Conservation (phyloP, 1,140 invertebrate species). For the Argopecten irradians region DNA sequence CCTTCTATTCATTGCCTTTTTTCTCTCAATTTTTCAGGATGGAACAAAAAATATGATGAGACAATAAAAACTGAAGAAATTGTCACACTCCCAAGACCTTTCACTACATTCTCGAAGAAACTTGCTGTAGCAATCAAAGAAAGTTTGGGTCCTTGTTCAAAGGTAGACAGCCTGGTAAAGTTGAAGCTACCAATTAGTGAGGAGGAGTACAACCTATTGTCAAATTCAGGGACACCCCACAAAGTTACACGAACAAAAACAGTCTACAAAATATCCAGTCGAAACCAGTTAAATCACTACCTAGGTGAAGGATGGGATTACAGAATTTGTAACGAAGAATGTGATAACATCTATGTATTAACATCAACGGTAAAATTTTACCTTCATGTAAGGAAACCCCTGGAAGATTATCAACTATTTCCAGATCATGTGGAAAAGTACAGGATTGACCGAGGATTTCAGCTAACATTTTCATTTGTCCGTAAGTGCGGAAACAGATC, state of each 20-base stretch:
- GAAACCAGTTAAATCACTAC: not conserved
- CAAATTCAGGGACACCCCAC: not conserved
- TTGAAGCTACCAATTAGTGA: not conserved
- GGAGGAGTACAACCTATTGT: not conserved
- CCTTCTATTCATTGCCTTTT: too few relatives aligned
- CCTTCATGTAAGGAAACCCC: not conserved
- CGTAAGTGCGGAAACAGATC: too few relatives aligned
- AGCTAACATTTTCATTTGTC: not conserved
- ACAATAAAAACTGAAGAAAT: too few relatives aligned
- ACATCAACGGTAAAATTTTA: not conserved
- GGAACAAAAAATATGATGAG: too few relatives aligned
- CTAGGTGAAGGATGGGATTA: not conserved
- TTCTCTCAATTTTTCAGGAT: too few relatives aligned
- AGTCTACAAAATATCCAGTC: not conserved
- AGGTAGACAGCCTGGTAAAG: not conserved
- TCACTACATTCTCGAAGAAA: too few relatives aligned
- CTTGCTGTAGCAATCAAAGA: too few relatives aligned
- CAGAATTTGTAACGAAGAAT: not conserved
- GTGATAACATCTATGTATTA: not conserved
- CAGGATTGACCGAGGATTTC: not conserved
- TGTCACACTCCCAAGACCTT: too few relatives aligned
- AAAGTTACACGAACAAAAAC: not conserved
- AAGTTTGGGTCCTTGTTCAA: not conserved
- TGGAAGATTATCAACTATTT: not conserved
- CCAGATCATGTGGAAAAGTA: not conserved